A percentile compares a stretch with the other conserved stretches of the same genome.
Conservation (phyloP, 64 coral and sea anemone species). For the Trachythela sp. region DNA sequence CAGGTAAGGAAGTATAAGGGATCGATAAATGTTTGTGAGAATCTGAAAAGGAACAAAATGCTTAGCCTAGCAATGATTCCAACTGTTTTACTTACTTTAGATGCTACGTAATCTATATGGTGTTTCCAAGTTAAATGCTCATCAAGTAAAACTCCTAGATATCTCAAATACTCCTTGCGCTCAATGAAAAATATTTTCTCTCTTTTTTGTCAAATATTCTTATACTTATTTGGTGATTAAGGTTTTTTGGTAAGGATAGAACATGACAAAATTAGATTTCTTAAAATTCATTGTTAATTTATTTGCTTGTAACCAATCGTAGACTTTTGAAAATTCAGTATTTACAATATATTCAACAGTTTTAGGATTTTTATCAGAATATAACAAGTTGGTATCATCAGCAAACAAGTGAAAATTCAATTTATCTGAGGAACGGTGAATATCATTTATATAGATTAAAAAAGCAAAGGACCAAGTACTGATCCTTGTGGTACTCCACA, state of each 20-base stretch:
- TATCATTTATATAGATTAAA: slow-evolving; percentile 3
- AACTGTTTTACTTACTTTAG: background rate
- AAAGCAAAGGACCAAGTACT: background rate
- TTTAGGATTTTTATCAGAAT: background rate
- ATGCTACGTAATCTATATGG: background rate
- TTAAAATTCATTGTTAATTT: background rate
- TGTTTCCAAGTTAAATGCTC: background rate
- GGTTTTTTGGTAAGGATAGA: background rate
- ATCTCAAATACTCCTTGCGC: background rate
- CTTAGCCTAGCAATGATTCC: background rate
- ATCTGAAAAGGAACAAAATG: background rate
- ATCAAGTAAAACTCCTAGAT: background rate
- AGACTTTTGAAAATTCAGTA: background rate
- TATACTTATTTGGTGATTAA: background rate
- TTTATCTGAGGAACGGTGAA: background rate
- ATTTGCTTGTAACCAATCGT: background rate
- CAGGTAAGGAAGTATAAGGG: background rate
- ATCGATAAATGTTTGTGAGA: background rate
- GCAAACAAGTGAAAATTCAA: background rate
- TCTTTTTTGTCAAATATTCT: background rate
- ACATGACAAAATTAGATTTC: slow-evolving; percentile 2
- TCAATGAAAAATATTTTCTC: background rate
- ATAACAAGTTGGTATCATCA: background rate
- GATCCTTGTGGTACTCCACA: slow-evolving; percentile 7
- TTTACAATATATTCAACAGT: background rate